Base-by-base conservation (phyloP, 2,888 invertebrate genomes). In the Pollenia amentaria region DNA sequence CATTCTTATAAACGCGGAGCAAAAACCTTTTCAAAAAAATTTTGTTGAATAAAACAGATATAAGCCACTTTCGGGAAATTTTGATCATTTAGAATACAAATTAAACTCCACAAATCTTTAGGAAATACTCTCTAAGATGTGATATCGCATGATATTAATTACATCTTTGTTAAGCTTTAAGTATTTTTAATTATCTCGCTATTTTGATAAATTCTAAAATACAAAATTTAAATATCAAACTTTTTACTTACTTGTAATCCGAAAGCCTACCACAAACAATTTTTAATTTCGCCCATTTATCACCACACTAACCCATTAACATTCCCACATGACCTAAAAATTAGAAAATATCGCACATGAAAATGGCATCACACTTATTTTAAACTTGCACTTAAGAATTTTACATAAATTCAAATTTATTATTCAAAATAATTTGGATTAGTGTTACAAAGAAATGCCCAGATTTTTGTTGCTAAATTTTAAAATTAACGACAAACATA, bases 381-480 rank as follows among this genome's bases (percentile, higher is more conserved):
- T 76, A 77, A 73, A 78, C 65, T 78, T 84, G 67, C 38, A 73
- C 65, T 60, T 62, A 60, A 2, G 29, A 29, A 29, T 69, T 69
- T 69, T 16, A 44, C 12, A 16, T 9, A 42, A 57, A 67, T 42
- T 75, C 7, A 44, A 77, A 84, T 73, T 46, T 53, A 67, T 60
- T 40, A 70, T 65, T 78, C 21, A 62, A 73, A 1, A 73, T 65
- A 78, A 72, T 73, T 78, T 29, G 65, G 72, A 44, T 67, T 60
- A 84, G 78, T 62, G 51, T 73, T 16, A 84, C 73, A 62, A 38
- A 67, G 16, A 57, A 29, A 29, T 3, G 62, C 87, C 87, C 83
- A 84, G 83, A 83, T 83, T 65, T 21, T 72, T 29, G 77, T 87
- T 73, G 87, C 80, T 84, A 80, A 87, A 87, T 84, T 79, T 77